phyloP scores from a whole-genome alignment of 2,888 invertebrate species.

The Macrophya alboannulata region DNA sequence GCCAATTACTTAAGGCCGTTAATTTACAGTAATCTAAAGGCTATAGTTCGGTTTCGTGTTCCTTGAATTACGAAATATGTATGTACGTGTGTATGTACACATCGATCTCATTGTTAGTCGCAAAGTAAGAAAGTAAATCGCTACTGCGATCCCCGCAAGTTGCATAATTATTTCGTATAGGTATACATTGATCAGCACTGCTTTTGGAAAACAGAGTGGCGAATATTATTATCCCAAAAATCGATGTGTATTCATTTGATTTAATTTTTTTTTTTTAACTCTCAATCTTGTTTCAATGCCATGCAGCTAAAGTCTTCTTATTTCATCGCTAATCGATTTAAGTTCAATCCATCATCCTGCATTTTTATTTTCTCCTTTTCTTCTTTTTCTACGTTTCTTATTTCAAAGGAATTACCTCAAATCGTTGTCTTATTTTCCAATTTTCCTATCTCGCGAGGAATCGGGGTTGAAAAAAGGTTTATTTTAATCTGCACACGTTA shows the following conservation, averaged over 20 bases:
- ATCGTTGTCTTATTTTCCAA: neutral
- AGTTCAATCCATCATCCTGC: neutral
- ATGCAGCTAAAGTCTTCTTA: neutral
- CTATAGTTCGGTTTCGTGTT: conserved; percentile 8
- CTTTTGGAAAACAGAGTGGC: neutral
- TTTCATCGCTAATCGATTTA: neutral
- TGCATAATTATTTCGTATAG: neutral
- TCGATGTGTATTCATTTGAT: neutral
- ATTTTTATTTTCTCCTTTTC: neutral
- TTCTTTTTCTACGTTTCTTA: neutral
- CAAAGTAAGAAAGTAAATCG: conserved; percentile 12
- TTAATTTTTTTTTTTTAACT: neutral
- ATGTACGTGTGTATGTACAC: too few species aligned
- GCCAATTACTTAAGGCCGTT: neutral
- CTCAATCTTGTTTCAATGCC: neutral
- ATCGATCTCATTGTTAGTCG: neutral
- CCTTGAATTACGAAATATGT: conserved; percentile 12
- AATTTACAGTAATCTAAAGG: neutral
- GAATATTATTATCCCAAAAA: neutral
- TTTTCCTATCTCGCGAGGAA: neutral
- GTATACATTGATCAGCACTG: neutral
- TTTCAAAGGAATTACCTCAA: neutral
- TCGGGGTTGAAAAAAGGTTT: neutral
- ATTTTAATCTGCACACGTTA: neutral
- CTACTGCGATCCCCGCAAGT: neutral